Evolutionary conservation across 2,888 invertebrate species (phyloP).

Genomic region (Pheosia gnoma): DNA sequence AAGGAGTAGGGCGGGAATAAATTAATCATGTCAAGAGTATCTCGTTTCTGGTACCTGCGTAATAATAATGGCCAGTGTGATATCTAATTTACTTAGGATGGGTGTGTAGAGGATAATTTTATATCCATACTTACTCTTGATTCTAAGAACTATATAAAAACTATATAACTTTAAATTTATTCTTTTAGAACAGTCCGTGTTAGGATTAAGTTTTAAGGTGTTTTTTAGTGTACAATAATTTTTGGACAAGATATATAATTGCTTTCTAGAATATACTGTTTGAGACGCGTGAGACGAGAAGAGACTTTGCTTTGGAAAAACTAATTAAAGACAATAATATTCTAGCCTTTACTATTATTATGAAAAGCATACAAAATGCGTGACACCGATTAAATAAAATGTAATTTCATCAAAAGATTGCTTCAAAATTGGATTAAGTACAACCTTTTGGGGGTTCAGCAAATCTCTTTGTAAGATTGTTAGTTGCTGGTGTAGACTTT

Average conservation of each 20-base stretch:
- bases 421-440: constrained; percentile 61
- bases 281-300: too few relatives aligned
- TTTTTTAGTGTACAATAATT: not conserved
- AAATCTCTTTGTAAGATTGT: constrained; percentile 52
- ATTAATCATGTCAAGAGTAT: constrained; percentile 36
- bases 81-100: constrained; percentile 7
- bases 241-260: too few relatives aligned
- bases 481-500: constrained; percentile 32
- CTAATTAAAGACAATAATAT: too few relatives aligned
- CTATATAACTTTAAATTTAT: too few relatives aligned
- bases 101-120: not conserved
- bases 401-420: constrained; percentile 45
- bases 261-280: too few relatives aligned
- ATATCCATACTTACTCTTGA: too few relatives aligned
- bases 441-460: constrained; percentile 63
- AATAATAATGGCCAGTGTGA: constrained; percentile 29
- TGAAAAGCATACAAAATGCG: constrained; percentile 33
- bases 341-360: constrained; percentile 12
- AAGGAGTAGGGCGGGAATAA: constrained; percentile 28
- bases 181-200: too few relatives aligned
- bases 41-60: constrained; percentile 16
- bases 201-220: too few relatives aligned
- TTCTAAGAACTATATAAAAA: too few relatives aligned
- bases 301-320: too few relatives aligned
- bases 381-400: constrained; percentile 44